These are phyloP conservation scores for Thymallus thymallus DNA, from an alignment of 2,113 vertebrate species.

Conservation along the genomic window DNA sequence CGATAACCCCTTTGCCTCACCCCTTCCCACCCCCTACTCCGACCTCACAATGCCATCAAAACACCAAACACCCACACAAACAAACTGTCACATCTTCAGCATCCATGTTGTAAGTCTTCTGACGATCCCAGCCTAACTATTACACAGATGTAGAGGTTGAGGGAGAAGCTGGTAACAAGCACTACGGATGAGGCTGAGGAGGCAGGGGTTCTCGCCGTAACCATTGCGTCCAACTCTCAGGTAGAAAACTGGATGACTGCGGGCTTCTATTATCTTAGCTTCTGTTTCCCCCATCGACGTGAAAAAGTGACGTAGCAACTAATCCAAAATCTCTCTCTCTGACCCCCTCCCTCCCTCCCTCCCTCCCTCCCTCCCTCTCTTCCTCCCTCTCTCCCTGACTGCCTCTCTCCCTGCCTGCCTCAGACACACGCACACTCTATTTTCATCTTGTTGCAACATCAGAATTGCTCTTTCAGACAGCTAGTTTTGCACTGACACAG, in stretches of 20 bases:
- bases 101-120: constrained; percentile 75
- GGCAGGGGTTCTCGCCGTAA: constrained; percentile 56
- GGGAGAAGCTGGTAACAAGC: constrained; percentile 51
- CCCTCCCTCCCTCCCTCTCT: constrained; percentile 56
- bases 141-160: constrained; percentile 44
- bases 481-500: constrained; percentile 67
- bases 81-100: constrained; percentile 74
- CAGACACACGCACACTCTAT: constrained; percentile 72
- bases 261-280: constrained; percentile 72
- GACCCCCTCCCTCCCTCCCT: constrained; percentile 39
- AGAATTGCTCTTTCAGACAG: constrained; percentile 84
- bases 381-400: constrained; percentile 5
- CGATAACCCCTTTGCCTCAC: constrained; percentile 76
- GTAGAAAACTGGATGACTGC: constrained; percentile 70
- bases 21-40: constrained; percentile 48
- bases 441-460: constrained; percentile 74
- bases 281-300: constrained; percentile 72
- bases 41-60: constrained; percentile 42
- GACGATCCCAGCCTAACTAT: constrained; percentile 65
- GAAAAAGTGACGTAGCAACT: constrained; percentile 85
- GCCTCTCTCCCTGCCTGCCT: constrained; percentile 50
- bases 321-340: constrained; percentile 71
- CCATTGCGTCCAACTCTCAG: constrained; percentile 60
- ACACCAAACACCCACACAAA: constrained; percentile 61
- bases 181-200: constrained; percentile 64